Percentiles rank a stretch among this genome's conserved stretches.
phyloP scores from a whole-genome alignment of 2,113 vertebrate genomes.

The Pelecanoides urinatrix region DNA sequence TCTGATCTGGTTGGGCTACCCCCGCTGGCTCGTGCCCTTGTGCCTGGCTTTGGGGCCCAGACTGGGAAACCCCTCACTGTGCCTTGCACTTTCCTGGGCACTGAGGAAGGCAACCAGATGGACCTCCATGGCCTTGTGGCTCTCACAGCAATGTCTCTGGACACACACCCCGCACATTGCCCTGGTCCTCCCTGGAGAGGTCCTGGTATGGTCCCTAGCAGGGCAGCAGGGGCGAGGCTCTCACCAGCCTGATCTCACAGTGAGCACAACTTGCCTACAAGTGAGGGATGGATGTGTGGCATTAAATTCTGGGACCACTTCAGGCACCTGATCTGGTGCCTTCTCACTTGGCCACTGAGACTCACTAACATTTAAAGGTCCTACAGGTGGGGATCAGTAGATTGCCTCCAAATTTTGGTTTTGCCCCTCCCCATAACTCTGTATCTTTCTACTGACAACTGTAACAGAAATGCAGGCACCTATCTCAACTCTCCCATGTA shows the following conservation, averaged over 20 bases:
- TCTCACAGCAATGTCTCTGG: not conserved
- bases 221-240: not conserved
- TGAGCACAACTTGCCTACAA: not conserved
- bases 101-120: not conserved
- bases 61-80: not conserved
- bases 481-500: not conserved
- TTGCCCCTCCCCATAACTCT: not conserved
- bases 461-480: not conserved
- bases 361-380: not conserved
- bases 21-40: rapidly evolving
- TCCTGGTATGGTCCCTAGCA: not conserved
- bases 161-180: not conserved
- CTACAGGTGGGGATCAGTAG: not conserved
- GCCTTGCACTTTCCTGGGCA: not conserved
- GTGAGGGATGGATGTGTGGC: not conserved
- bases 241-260: not conserved
- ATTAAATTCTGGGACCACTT: not conserved
- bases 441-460: not conserved
- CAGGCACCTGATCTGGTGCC: not conserved
- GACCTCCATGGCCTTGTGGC: rapidly evolving
- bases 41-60: not conserved
- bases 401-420: not conserved
- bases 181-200: not conserved
- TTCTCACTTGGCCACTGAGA: not conserved
- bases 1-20: not conserved